Evolutionary conservation across 2,797 vertebrate genomes (phyloP).

Genomic region (Anguilla obscura): DNA sequence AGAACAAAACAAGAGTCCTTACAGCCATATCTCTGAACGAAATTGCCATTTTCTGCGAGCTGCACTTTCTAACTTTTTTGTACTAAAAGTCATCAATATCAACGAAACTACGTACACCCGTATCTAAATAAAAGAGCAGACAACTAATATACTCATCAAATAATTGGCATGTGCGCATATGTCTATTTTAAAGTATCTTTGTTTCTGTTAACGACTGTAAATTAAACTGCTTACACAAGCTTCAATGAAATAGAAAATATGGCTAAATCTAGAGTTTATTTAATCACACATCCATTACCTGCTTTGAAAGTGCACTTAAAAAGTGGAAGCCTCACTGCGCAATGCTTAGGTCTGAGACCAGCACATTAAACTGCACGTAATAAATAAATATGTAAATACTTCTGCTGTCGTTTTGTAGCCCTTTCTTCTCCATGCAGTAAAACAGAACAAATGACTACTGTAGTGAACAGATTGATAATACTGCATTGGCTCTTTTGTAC

Average conservation of each 20-base stretch:
- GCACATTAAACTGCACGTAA: not conserved
- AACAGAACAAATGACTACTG: constrained; percentile 5
- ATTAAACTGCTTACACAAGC: constrained; percentile 4
- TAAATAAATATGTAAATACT: constrained; percentile 22
- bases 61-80: not conserved
- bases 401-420: not conserved
- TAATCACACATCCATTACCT: constrained; percentile 26
- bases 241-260: not conserved
- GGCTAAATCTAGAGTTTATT: constrained; percentile 21
- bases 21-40: not conserved
- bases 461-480: constrained; percentile 3
- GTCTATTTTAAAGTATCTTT: not conserved
- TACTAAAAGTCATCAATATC: not conserved
- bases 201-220: constrained; percentile 17
- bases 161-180: not conserved
- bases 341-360: not conserved
- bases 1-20: not conserved
- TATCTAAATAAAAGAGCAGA: constrained; percentile 3
- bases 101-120: not conserved
- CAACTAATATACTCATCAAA: constrained; percentile 10
- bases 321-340: not conserved
- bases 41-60: not conserved
- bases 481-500: not conserved
- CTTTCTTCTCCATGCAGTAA: not conserved
- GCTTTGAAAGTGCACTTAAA: constrained; percentile 36